Conservation (phyloP, 2,797 vertebrate species). For the Cyclopterus lumpus region DNA sequence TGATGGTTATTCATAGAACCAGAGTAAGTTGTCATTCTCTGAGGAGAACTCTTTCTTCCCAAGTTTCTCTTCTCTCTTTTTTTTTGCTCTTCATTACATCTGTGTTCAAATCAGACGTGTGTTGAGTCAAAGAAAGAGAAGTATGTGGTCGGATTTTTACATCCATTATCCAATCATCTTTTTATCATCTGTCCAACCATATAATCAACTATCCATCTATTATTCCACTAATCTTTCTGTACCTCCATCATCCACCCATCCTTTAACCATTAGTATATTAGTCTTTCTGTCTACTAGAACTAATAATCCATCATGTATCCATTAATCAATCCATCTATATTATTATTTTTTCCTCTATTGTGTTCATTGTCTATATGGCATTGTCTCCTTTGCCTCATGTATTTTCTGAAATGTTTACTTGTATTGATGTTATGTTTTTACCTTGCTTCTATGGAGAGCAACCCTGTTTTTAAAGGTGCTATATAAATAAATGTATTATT, state of each 20-base stretch:
- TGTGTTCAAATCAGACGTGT: conserved; percentile 4
- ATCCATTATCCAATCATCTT: not conserved
- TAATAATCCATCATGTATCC: not conserved
- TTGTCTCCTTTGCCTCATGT: too few relatives aligned
- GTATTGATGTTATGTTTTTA: too few relatives aligned
- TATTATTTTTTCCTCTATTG: too few relatives aligned
- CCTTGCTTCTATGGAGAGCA: too few relatives aligned
- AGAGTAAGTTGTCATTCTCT: conserved; percentile 5
- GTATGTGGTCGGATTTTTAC: not conserved
- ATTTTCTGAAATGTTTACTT: too few relatives aligned
- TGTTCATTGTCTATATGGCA: too few relatives aligned
- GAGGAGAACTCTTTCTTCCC: not conserved
- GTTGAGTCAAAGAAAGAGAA: not conserved
- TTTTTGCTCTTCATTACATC: not conserved
- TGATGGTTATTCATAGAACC: conserved; percentile 47
- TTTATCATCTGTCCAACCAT: not conserved
- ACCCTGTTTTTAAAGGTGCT: too few relatives aligned
- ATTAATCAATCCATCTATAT: not conserved
- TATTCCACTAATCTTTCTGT: not conserved
- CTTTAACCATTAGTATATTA: not conserved
- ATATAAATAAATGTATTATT: too few relatives aligned
- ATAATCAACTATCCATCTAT: not conserved
- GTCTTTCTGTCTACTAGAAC: not conserved
- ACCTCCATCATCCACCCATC: not conserved
- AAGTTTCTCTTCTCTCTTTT: conserved; percentile 11